Evolutionary conservation across 2,113 vertebrate genomes (phyloP).

Genomic region (Numenius arquata): DNA sequence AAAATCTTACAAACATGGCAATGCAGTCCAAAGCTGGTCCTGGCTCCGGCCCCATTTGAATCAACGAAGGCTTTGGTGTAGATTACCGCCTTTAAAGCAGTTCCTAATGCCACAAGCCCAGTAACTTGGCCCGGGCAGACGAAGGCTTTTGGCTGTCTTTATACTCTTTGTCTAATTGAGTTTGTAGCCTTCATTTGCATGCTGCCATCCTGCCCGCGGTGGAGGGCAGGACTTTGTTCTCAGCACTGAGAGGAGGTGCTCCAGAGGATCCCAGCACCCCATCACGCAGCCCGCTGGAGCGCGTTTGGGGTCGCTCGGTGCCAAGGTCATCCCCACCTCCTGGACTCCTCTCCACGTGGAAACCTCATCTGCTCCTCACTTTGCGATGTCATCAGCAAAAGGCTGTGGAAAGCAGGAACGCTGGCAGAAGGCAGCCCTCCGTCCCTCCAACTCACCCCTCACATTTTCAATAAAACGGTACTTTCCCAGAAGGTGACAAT

Average conservation of each 20-base stretch:
- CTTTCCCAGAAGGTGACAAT: neutral
- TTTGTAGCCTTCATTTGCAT: neutral
- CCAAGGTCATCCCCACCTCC: neutral
- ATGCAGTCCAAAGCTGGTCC: neutral
- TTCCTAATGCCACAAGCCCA: slow-evolving; percentile 8
- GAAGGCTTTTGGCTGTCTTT: neutral
- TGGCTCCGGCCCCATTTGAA: neutral
- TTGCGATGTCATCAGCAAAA: neutral
- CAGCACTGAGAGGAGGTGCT: neutral
- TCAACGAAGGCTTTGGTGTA: slow-evolving; percentile 16
- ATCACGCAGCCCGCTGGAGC: accelerated
- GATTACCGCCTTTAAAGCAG: slow-evolving; percentile 28
- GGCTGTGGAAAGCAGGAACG: neutral
- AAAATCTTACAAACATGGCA: neutral
- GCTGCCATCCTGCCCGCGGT: neutral
- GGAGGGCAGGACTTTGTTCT: neutral
- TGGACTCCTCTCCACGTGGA: neutral
- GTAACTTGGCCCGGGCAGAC: neutral
- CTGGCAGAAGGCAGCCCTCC: neutral
- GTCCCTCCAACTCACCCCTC: accelerated
- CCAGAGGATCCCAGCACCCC: neutral
- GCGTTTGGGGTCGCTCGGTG: accelerated
- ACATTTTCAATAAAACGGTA: accelerated
- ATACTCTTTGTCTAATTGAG: neutral
- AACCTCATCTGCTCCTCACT: neutral